These are phyloP conservation scores for Ophion obscuratus DNA, from an alignment of 2,888 invertebrate species.

Conservation along the genomic window DNA sequence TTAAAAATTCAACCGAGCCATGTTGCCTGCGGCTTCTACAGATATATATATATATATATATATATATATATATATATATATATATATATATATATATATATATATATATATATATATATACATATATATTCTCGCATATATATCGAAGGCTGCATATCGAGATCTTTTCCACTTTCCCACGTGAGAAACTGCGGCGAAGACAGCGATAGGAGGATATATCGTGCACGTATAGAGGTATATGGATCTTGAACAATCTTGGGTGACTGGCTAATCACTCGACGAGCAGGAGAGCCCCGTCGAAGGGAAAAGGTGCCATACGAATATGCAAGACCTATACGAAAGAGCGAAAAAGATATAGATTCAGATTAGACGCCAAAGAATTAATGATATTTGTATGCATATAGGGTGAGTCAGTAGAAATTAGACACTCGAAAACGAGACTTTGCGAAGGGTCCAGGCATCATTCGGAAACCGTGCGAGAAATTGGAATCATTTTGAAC, in stretches of 20 bases:
- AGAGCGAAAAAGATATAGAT: constrained; percentile 29
- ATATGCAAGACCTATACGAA: constrained; percentile 30
- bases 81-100: neutral
- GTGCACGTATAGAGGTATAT: constrained; percentile 22
- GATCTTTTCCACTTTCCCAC: constrained; percentile 65
- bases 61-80: neutral
- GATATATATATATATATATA: neutral
- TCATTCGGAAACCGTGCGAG: neutral
- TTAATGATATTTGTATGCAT: constrained; percentile 9
- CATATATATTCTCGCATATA: neutral
- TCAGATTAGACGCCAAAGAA: constrained; percentile 51
- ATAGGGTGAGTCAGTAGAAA: neutral
- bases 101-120: neutral
- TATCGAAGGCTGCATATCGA: constrained; percentile 33
- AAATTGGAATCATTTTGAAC: neutral
- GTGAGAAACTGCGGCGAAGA: constrained; percentile 51
- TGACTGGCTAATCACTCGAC: constrained; percentile 62
- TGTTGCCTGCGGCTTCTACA: constrained; percentile 21
- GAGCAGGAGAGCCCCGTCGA: constrained; percentile 23
- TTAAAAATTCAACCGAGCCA: constrained; percentile 18
- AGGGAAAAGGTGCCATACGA: constrained; percentile 49
- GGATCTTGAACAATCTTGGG: constrained; percentile 37
- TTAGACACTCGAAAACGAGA: neutral
- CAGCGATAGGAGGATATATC: constrained; percentile 38
- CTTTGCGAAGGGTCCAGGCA: too few species aligned